These are phyloP conservation scores for Eutrigla gurnardus DNA, from an alignment of 2,797 vertebrate species.

Conservation along the genomic window DNA sequence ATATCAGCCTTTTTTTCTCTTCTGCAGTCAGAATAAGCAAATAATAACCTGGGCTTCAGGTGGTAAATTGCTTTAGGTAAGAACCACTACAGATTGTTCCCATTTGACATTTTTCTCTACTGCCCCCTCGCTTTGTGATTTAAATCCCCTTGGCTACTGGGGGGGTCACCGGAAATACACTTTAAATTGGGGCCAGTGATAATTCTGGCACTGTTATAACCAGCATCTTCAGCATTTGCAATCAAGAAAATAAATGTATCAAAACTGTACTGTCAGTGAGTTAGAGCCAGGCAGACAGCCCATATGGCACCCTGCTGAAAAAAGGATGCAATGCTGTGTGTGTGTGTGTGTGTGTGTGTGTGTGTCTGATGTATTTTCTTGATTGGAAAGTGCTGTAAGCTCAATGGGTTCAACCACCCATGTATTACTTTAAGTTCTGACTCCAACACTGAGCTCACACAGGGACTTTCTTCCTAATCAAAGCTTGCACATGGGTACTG, in stretches of 20 bases:
- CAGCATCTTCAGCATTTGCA: constrained; percentile 38
- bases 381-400: constrained; percentile 52
- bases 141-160: constrained; percentile 41
- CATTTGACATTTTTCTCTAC: constrained; percentile 47
- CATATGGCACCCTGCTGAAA: constrained; percentile 14
- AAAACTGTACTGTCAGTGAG: constrained; percentile 11
- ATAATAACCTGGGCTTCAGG: constrained; percentile 31
- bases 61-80: constrained; percentile 56
- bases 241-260: constrained; percentile 44
- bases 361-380: constrained; percentile 44
- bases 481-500: constrained; percentile 43
- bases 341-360: background rate
- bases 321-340: constrained; percentile 13
- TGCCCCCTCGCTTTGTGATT: constrained; percentile 43
- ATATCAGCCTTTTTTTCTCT: constrained; percentile 11
- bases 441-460: constrained; percentile 41
- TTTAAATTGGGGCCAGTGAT: constrained; percentile 22
- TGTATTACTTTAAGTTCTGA: constrained; percentile 44
- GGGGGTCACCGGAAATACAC: constrained; percentile 18
- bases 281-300: constrained; percentile 7
- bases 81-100: constrained; percentile 49
- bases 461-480: constrained; percentile 56
- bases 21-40: constrained; percentile 21
- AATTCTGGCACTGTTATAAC: constrained; percentile 24
- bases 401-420: constrained; percentile 28